These are phyloP conservation scores for Tubulanus polymorphus DNA, from an alignment of 2,888 invertebrate genomes.

Conservation along the genomic window DNA sequence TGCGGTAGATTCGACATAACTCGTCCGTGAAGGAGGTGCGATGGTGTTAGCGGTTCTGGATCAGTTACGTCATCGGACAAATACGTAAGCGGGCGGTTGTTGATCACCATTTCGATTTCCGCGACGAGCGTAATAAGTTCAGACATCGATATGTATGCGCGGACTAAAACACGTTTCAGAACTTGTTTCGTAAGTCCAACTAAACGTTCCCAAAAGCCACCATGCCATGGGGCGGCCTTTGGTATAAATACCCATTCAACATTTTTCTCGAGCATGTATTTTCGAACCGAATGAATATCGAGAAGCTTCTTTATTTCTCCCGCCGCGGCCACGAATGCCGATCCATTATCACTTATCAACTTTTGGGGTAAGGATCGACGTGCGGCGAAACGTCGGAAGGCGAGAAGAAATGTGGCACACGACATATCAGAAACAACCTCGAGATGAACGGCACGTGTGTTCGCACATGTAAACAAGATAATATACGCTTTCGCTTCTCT, in stretches of 20 bases:
- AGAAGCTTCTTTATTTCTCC: background rate
- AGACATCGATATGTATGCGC: background rate
- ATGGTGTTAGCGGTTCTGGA: slow-evolving; percentile 15
- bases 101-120: slow-evolving; percentile 20
- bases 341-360: slow-evolving; percentile 7
- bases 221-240: slow-evolving; percentile 7
- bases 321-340: slow-evolving; percentile 4
- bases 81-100: slow-evolving; percentile 19
- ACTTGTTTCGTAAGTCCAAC: slow-evolving; percentile 2
- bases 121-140: slow-evolving; percentile 13
- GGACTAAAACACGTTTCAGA: slow-evolving; percentile 6
- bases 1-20: slow-evolving; percentile 11
- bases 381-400: slow-evolving; percentile 1
- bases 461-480: background rate
- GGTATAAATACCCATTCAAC: slow-evolving; percentile 10
- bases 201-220: slow-evolving; percentile 10
- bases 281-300: background rate
- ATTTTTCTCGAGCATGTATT: background rate
- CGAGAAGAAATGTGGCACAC: slow-evolving; percentile 2
- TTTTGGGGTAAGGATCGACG: background rate
- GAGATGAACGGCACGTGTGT: background rate
- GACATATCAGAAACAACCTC: slow-evolving; percentile 6
- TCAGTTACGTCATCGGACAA: slow-evolving; percentile 11
- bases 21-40: slow-evolving; percentile 16
- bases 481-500: background rate